Evolutionary conservation across 2,888 invertebrate genomes (phyloP), one percentile per base, ranked within the genome.

Genomic region (Hydraecia micacea): DNA sequence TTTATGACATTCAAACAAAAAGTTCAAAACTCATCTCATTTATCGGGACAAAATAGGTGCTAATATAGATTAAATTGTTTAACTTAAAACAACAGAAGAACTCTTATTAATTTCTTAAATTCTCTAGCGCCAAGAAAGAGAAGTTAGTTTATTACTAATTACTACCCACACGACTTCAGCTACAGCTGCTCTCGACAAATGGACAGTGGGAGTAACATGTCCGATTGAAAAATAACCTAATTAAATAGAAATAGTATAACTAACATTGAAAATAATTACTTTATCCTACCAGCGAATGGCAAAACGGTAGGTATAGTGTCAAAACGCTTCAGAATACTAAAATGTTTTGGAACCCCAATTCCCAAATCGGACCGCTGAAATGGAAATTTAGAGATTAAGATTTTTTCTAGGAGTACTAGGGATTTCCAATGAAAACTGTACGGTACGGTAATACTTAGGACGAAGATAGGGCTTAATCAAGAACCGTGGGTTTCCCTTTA

Each of bases 211-310:
- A n/a, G 52, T n/a, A 66, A 66, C 28, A 39, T n/a, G 18, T 55
- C 65, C 15, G 69, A 39, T 39, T 71, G 69, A 81, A 71, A 80
- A 65, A 69, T 32, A 66, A 60, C 18, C 18, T 6, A 25, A 25
- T 39, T 39, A 49, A 62, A 71, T 49, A 49, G 42, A 65, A 80
- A 65, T 42, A 28, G 32, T 58, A 39, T 18, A 55, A 55, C 15
- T 28, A 55, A 32, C 25, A 68, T 21, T 63, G 46, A 5, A 63
- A 76, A 63, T 68, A 68, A 81, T 75, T 68, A 68, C 15, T 60
- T 65, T 32, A 32, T 49, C 28, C 36, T 55, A 28, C n/a, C 32
- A 52, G 15, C 5, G n/a, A 77, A 25, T 75, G 25, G 9, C 1
- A 55, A 25, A 25, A 25, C 25, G 25, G 3, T 25, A n/a, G n/a